Base-by-base conservation (phyloP, 2,888 invertebrate species). In the Psococerastis gibbosa region DNA sequence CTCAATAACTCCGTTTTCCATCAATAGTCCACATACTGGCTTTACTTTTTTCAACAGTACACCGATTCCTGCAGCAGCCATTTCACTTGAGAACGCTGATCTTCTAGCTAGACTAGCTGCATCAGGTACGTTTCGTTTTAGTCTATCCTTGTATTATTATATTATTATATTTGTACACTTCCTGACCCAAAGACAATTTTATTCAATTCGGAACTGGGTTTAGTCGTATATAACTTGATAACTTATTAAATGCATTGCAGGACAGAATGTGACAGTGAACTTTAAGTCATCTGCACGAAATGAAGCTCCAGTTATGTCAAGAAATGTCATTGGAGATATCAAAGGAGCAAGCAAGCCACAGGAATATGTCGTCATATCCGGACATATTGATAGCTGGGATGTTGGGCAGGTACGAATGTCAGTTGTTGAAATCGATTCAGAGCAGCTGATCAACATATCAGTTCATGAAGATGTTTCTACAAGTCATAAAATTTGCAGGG, bases 341-440 rank as follows among this genome's bases (percentile, higher is more conserved):
- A 62, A 58, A 52, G 82, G 82, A 1, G 57, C 55, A 1, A 51
- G 56, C 15, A 45, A 56, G 9, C 65, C 68, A 0, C 60, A 67
- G 22, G 65, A 70, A 48, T 63, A 78, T 0, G 83, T 85, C 0
- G 65, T 87, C 16, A 70, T 84, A 15, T 81, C 83, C 2, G 87
- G 85, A 11, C 87, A 87, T 58, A 66, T 87, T 18, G 87, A 87
- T 54, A 81, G 81, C 55, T 87, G 85, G 85, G 84, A 87, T 60
- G 80, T 85, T 8, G 85, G 85, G 1, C 72, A 78, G 52, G 33
- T 33, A 33, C 5, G 33, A 33, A 6, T 16, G 3, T 33, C n/a
- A 31, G n/a, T 31, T 31, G 13, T 15, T 8, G 13, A 34, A 34
- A 15, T 8, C 6, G 18, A 16, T 27, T 27, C 11, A 27, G 8